Evolutionary conservation across 2,113 vertebrate species (phyloP).

Genomic region (Centropus bengalensis): DNA sequence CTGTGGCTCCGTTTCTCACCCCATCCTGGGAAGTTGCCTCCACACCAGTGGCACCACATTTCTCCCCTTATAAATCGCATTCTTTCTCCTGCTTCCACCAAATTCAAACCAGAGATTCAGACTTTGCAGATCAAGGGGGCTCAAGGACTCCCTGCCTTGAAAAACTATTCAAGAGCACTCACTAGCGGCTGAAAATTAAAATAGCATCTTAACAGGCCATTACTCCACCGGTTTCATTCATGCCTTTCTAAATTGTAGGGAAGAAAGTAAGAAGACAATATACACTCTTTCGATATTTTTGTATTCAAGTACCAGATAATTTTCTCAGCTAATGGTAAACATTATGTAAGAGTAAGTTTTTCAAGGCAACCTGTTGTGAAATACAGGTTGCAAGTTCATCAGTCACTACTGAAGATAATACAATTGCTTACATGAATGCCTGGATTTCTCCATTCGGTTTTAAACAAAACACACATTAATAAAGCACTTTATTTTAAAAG

Average conservation of each 20-base stretch:
- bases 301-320: constrained; percentile 31
- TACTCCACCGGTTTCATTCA: background rate
- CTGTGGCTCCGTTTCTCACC: accelerated
- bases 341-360: constrained; percentile 68
- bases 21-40: background rate
- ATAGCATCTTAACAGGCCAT: constrained; percentile 70
- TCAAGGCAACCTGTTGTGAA: constrained; percentile 75
- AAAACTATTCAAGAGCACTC: constrained; percentile 92
- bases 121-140: constrained; percentile 15
- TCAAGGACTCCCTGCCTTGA: constrained; percentile 54
- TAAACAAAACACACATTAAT: constrained; percentile 48
- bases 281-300: constrained; percentile 52
- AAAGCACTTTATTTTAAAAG: constrained; percentile 1
- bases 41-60: constrained; percentile 6
- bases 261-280: constrained; percentile 1
- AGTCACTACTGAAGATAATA: constrained; percentile 51
- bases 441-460: constrained; percentile 62
- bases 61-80: constrained; percentile 49
- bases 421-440: constrained; percentile 55
- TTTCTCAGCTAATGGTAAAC: constrained; percentile 67
- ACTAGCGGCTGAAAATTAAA: constrained; percentile 83
- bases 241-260: background rate
- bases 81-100: constrained; percentile 63
- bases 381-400: constrained; percentile 14
- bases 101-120: constrained; percentile 69